Evolutionary conservation across 2,888 invertebrate species (phyloP).

Genomic region (Microlaimidae sp.): DNA sequence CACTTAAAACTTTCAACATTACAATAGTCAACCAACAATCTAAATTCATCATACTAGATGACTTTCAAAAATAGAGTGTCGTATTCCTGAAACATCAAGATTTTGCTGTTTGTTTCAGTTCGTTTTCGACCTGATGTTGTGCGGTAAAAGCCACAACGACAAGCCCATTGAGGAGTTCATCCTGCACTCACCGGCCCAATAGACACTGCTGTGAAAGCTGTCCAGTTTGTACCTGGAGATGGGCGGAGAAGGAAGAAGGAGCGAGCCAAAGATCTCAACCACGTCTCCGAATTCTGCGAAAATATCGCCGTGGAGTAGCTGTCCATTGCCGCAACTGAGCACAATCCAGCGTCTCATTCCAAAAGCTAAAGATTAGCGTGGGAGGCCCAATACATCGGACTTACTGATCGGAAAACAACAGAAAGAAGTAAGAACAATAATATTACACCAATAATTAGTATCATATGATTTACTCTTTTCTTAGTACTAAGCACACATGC

Average conservation of each 20-base stretch:
- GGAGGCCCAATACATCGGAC: slow-evolving; percentile 57
- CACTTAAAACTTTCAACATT: no score
- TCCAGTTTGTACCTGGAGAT: slow-evolving; percentile 57
- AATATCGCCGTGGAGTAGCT: slow-evolving; percentile 89
- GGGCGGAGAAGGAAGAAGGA: no score
- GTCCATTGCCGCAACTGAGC: slow-evolving; percentile 43
- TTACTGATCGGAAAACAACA: slow-evolving; percentile 88
- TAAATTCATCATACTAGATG: no score
- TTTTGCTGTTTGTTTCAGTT: neutral
- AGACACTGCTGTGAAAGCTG: slow-evolving; percentile 89
- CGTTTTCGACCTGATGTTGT: slow-evolving; percentile 19
- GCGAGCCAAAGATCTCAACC: slow-evolving; percentile 82
- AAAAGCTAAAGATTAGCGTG: slow-evolving; percentile 80
- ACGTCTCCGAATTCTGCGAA: slow-evolving; percentile 88
- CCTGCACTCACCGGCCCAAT: slow-evolving; percentile 97
- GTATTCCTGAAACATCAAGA: no score
- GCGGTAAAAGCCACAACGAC: slow-evolving; percentile 55
- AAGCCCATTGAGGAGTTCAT: slow-evolving; percentile 93
- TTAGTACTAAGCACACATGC: no score
- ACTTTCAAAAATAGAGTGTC: no score
- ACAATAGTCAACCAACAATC: no score
- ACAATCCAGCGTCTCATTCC: slow-evolving; percentile 83
- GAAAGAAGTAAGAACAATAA: no score
- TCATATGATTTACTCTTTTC: no score
- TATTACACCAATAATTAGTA: no score